Evolutionary conservation across 1,140 invertebrate species (phyloP).

Genomic region (Phenacoccus solenopsis): DNA sequence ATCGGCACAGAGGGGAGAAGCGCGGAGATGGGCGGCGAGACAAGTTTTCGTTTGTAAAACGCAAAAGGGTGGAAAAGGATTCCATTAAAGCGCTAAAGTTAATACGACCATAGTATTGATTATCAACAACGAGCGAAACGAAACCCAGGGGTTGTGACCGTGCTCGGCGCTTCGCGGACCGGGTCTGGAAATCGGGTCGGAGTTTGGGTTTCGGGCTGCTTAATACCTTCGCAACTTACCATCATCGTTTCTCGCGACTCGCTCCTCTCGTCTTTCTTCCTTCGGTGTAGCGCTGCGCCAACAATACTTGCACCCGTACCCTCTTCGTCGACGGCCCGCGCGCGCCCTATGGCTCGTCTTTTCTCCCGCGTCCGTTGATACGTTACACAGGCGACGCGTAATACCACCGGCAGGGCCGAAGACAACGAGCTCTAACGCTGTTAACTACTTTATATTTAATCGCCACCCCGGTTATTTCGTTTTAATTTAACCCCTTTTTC

Average conservation of each 20-base stretch:
- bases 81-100: constrained; percentile 16
- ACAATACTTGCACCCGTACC: background rate
- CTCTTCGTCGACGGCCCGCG: too few relatives aligned
- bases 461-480: background rate
- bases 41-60: constrained; percentile 19
- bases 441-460: constrained; percentile 4
- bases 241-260: background rate
- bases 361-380: background rate
- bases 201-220: constrained; percentile 10
- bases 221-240: background rate
- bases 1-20: constrained; percentile 16
- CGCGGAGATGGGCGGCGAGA: constrained; percentile 20
- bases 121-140: constrained; percentile 16
- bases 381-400: too few relatives aligned
- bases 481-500: background rate
- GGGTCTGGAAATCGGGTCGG: constrained; percentile 15
- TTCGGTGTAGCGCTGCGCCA: background rate
- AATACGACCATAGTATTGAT: constrained; percentile 15
- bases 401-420: background rate
- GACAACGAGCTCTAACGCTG: background rate
- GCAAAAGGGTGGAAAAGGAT: constrained; percentile 14
- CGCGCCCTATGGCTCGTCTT: too few relatives aligned
- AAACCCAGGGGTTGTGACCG: constrained; percentile 15
- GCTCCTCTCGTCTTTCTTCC: background rate
- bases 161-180: constrained; percentile 12